These are phyloP conservation scores for Pomatostomus ruficeps DNA, from an alignment of 2,113 vertebrate genomes.

Conservation along the genomic window DNA sequence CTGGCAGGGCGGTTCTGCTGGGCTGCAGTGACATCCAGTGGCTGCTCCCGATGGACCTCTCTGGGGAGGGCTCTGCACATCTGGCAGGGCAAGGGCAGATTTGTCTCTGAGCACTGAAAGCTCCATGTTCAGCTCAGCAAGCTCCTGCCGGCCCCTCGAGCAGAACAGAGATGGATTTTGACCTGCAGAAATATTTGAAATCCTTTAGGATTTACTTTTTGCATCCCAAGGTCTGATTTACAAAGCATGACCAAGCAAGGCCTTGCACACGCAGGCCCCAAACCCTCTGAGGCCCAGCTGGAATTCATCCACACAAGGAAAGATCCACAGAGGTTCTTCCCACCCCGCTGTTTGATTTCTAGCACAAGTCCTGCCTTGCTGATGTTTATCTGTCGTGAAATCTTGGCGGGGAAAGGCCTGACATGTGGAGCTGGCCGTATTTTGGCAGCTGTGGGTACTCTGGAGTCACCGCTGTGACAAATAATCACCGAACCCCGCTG, in stretches of 20 bases:
- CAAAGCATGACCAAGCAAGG: background rate
- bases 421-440: background rate
- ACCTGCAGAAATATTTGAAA: background rate
- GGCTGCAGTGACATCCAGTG: conserved; percentile 58
- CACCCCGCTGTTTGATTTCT: background rate
- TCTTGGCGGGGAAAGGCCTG: background rate
- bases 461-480: background rate
- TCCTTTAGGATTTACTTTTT: background rate
- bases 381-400: background rate
- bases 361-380: background rate
- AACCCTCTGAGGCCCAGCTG: background rate
- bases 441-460: background rate
- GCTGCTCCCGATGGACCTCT: background rate
- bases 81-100: fast-evolving
- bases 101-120: background rate
- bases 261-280: background rate
- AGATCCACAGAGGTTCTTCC: background rate
- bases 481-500: background rate
- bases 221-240: background rate
- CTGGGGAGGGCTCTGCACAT: background rate
- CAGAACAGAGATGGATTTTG: background rate
- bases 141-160: background rate
- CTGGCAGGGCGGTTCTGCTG: background rate
- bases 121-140: background rate
- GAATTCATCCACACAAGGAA: background rate